A percentile compares a stretch with the other conserved stretches of the same genome.
phyloP scores from a whole-genome alignment of 2,888 invertebrate genomes.

The Dasysyrphus tricinctus region DNA sequence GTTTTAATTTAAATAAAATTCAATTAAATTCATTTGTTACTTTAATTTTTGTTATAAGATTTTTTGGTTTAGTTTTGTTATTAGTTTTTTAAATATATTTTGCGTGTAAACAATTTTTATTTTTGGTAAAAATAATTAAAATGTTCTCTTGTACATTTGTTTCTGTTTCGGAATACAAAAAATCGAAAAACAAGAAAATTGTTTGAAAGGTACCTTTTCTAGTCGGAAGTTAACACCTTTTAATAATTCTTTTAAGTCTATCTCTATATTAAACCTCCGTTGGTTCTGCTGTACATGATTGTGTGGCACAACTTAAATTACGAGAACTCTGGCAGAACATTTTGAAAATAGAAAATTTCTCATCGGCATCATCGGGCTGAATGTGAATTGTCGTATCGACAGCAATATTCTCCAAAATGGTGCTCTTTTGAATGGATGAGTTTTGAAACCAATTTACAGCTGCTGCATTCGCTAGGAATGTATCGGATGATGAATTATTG shows the following conservation, averaged over 20 bases:
- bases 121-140: constrained; percentile 57
- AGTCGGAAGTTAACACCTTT: not conserved
- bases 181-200: constrained; percentile 8
- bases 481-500: constrained; percentile 47
- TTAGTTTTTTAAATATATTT: constrained; percentile 25
- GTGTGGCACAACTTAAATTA: constrained; percentile 79
- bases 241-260: too few relatives aligned
- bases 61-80: constrained; percentile 71
- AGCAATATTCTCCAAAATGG: constrained; percentile 65
- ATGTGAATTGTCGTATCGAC: constrained; percentile 73
- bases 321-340: constrained; percentile 82
- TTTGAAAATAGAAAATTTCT: constrained; percentile 80
- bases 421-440: constrained; percentile 54
- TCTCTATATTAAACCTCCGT: constrained; percentile 81
- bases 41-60: constrained; percentile 20
- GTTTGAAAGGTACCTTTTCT: constrained; percentile 49
- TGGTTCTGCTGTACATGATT: constrained; percentile 81
- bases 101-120: constrained; percentile 2
- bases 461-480: constrained; percentile 61
- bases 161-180: not conserved
- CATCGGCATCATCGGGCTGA: constrained; percentile 63
- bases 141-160: constrained; percentile 48
- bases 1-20: not conserved
- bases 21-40: constrained; percentile 70
- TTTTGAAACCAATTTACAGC: constrained; percentile 47